Base-by-base conservation (phyloP, 2,113 vertebrate species). In the Hippocampus zosterae region DNA sequence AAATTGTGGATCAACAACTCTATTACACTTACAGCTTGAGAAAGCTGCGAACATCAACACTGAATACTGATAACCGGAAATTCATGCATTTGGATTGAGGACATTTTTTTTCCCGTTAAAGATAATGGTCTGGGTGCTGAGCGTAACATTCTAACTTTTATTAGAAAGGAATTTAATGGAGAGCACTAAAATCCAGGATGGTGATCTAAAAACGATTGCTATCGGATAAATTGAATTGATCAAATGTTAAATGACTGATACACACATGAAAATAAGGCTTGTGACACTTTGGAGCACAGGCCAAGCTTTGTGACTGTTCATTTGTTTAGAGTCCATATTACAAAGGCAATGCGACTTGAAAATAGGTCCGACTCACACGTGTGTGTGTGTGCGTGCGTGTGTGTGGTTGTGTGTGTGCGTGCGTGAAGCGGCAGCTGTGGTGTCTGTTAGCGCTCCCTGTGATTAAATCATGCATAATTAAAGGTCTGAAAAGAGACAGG, bases 381-480 rank as follows among this genome's bases (percentile, higher is more conserved):
- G 65, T 70, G 29, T 33, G 29, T 33, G 53, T 64, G 65, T 70
- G 37, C 69, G 46, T 70, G 52, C 42, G 61, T 67, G 60, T 33
- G 53, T 64, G 65, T 70, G 37, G 69, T 40, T 70, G 52, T 50
- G 61, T 65, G 60, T 78, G 69, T 67, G 67, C 73, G 63, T 72
- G 69, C 68, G 81, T 71, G 72, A 82, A 67, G 69, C 52, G 1
- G 80, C 83, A 88, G 82, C 81, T 71, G 83, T 60, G 68, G 69
- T 42, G 48, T 81, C 70, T 82, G 80, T 77, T 81, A 75, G 71
- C 12, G 10, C 69, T 79, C 74, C 74, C 73, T 75, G 77, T 86
- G 82, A 86, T 89, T 88, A 89, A 86, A 89, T 87, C 86, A 87
- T 85, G 79, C 86, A 88, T 87, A 86, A 88, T 87, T 80, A 79